phyloP scores from a whole-genome alignment of 2,888 invertebrate genomes.

The Sphinx pinastri region DNA sequence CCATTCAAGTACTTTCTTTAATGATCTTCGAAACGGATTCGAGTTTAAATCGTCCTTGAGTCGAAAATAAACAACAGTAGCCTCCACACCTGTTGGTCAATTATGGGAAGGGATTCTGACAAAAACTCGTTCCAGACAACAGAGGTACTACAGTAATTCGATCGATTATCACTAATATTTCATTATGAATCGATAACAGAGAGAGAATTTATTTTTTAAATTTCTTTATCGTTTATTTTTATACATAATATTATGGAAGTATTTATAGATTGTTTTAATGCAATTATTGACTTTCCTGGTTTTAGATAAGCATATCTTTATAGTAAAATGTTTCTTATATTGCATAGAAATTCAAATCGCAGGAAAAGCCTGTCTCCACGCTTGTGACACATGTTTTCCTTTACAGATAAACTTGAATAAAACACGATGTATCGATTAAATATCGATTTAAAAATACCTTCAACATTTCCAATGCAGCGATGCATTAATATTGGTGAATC shows the following conservation, averaged over 20 bases:
- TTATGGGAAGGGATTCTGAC: slow-evolving; percentile 52
- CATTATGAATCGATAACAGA: neutral
- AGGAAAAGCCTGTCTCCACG: neutral
- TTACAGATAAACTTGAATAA: neutral
- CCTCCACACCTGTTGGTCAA: slow-evolving; percentile 64
- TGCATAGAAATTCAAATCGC: neutral
- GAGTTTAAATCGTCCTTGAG: slow-evolving; percentile 38
- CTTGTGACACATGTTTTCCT: neutral
- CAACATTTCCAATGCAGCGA: slow-evolving; percentile 4
- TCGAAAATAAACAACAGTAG: slow-evolving; percentile 60
- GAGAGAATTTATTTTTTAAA: neutral
- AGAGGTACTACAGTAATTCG: slow-evolving; percentile 26
- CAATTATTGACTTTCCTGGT: no score
- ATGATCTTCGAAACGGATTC: slow-evolving; percentile 9
- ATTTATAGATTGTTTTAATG: no score
- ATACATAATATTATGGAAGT: no score
- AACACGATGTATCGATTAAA: slow-evolving; percentile 12
- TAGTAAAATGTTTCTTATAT: no score
- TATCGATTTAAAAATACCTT: slow-evolving; percentile 15
- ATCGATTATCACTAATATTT: slow-evolving; percentile 11
- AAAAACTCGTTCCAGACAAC: slow-evolving; percentile 48
- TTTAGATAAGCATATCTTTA: no score
- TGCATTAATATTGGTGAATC: slow-evolving; percentile 8
- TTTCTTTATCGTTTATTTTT: neutral
- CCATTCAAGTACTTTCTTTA: slow-evolving; percentile 9